A percentile compares a stretch with the other conserved stretches of the same genome.
Conservation (phyloP, 2,888 invertebrate genomes). For the Theretra japonica region DNA sequence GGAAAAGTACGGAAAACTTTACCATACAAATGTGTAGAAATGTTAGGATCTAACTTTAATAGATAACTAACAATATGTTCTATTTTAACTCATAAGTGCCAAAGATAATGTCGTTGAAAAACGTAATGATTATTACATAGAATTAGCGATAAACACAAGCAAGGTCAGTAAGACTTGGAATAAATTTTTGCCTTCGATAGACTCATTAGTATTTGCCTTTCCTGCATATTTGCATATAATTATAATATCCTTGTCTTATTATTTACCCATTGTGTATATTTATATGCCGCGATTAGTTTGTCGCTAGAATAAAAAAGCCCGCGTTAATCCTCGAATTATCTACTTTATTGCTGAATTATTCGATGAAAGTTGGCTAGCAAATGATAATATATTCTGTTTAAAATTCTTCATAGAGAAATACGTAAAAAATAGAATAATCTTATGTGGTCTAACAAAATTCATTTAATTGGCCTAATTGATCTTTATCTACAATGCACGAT, state of each 20-base stretch:
- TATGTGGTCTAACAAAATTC: neutral
- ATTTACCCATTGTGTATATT: neutral
- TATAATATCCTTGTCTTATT: neutral
- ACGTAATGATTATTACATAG: neutral
- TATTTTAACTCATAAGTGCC: neutral
- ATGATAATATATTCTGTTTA: too few species aligned
- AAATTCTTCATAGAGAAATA: too few species aligned
- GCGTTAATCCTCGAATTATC: too few species aligned
- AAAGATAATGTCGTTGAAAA: neutral
- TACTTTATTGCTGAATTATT: too few species aligned
- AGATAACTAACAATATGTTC: too few species aligned
- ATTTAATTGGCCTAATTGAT: too few species aligned
- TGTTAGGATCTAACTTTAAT: too few species aligned
- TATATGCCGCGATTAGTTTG: too few species aligned
- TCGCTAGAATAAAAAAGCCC: too few species aligned
- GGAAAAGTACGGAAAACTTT: too few species aligned
- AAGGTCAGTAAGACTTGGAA: constrained; percentile 3
- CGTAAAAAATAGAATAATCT: neutral
- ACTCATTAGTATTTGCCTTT: neutral
- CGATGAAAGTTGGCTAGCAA: too few species aligned
- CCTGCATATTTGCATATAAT: neutral
- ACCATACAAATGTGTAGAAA: too few species aligned
- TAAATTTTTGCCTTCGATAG: neutral
- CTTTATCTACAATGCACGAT: neutral
- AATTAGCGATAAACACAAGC: neutral